phyloP scores from a whole-genome alignment of 2,888 invertebrate genomes.

The Dryobota labecula region DNA sequence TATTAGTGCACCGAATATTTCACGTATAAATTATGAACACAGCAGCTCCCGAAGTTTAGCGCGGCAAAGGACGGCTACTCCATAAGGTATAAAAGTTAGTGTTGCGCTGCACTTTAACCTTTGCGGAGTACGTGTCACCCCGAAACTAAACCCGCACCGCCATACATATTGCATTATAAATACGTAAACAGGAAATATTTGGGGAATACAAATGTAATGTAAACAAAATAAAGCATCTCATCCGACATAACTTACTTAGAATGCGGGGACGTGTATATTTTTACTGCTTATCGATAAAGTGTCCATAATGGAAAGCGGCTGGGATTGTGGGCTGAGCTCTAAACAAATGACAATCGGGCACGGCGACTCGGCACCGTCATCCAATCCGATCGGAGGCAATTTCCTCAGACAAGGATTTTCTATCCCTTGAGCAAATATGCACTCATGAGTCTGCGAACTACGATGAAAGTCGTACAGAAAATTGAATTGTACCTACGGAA shows the following conservation, averaged over 20 bases:
- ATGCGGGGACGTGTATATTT: constrained; percentile 59
- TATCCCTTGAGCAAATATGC: constrained; percentile 84
- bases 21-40: constrained; percentile 56
- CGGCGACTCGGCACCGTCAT: constrained; percentile 73
- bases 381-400: constrained; percentile 84
- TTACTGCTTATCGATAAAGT: constrained; percentile 69
- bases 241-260: constrained; percentile 46
- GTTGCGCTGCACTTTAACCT: constrained; percentile 60
- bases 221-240: constrained; percentile 43
- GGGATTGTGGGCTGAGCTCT: constrained; percentile 70
- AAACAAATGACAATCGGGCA: constrained; percentile 79
- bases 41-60: constrained; percentile 53
- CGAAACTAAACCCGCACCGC: constrained; percentile 38
- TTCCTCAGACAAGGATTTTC: constrained; percentile 82
- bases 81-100: constrained; percentile 65
- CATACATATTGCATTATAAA: constrained; percentile 58
- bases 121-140: constrained; percentile 50
- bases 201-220: constrained; percentile 31
- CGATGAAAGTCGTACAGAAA: constrained; percentile 79
- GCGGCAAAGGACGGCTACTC: constrained; percentile 56
- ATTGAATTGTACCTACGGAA: constrained; percentile 81
- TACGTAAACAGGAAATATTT: constrained; percentile 52
- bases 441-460: constrained; percentile 80
- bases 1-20: constrained; percentile 51
- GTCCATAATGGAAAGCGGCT: constrained; percentile 68